These are phyloP conservation scores for Mionectes olivaceus DNA, from an alignment of 2,797 vertebrate species.

Conservation along the genomic window DNA sequence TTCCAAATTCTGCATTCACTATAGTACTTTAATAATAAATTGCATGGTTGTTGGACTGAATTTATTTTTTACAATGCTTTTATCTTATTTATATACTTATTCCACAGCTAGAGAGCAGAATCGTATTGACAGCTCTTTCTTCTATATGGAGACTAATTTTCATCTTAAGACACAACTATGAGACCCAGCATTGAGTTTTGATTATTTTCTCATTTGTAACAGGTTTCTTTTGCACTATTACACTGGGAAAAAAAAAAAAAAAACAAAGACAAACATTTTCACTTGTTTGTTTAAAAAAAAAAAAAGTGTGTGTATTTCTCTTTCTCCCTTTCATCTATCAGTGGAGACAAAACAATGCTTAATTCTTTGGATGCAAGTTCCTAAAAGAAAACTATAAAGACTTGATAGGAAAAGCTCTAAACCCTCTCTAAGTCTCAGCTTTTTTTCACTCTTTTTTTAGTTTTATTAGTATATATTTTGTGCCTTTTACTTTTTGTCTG, in stretches of 20 bases:
- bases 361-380: neutral
- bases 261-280: neutral
- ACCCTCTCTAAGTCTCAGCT: neutral
- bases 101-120: neutral
- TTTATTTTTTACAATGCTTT: constrained; percentile 27
- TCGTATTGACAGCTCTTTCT: neutral
- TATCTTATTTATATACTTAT: constrained; percentile 51
- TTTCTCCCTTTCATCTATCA: neutral
- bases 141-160: neutral
- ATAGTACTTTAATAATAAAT: constrained; percentile 29
- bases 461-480: neutral
- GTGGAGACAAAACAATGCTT: neutral
- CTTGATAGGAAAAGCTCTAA: neutral
- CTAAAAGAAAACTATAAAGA: neutral
- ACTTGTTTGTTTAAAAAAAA: neutral
- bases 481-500: neutral
- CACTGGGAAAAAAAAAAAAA: neutral
- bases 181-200: neutral
- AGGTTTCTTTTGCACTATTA: neutral
- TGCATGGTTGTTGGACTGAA: neutral
- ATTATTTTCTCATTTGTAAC: neutral
- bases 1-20: neutral
- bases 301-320: neutral
- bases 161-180: neutral
- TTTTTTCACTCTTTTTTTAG: neutral